Percentiles rank a stretch among this genome's conserved stretches.
Conservation (phyloP, 2,797 vertebrate genomes). For the Pseudopleuronectes americanus region DNA sequence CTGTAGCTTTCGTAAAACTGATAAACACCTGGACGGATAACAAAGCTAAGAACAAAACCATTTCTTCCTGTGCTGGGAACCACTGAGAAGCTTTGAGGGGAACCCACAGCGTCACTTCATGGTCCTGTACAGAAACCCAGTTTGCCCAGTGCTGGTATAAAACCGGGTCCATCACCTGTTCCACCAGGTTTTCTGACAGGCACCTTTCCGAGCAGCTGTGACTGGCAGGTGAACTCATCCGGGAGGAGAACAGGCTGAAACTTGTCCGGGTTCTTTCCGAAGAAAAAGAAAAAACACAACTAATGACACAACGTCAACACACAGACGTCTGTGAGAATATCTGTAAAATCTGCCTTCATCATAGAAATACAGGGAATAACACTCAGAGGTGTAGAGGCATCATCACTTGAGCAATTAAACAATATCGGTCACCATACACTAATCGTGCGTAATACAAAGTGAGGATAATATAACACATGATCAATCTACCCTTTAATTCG, state of each 20-base stretch:
- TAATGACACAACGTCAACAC: not conserved
- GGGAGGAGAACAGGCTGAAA: slow-evolving; percentile 10
- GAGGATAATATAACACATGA: too few relatives aligned
- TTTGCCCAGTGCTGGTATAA: not conserved
- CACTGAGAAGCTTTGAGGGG: not conserved
- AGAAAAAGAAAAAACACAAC: not conserved
- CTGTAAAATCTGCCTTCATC: too few relatives aligned
- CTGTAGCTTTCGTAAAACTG: too few relatives aligned
- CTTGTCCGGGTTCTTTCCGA: not conserved
- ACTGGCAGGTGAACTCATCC: not conserved
- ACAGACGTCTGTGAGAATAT: too few relatives aligned
- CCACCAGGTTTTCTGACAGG: not conserved
- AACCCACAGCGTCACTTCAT: too few relatives aligned
- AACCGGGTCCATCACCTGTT: not conserved
- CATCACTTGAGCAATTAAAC: too few relatives aligned
- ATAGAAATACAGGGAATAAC: too few relatives aligned
- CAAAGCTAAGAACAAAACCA: not conserved
- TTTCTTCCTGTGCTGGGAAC: not conserved
- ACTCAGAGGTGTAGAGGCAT: too few relatives aligned
- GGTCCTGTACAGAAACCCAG: not conserved
- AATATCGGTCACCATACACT: too few relatives aligned
- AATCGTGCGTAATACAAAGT: too few relatives aligned
- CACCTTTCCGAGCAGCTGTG: not conserved
- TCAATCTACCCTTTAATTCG: too few relatives aligned
- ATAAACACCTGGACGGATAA: not conserved